Evolutionary conservation across 2,888 invertebrate genomes (phyloP).

Genomic region (Dynastes maya): DNA sequence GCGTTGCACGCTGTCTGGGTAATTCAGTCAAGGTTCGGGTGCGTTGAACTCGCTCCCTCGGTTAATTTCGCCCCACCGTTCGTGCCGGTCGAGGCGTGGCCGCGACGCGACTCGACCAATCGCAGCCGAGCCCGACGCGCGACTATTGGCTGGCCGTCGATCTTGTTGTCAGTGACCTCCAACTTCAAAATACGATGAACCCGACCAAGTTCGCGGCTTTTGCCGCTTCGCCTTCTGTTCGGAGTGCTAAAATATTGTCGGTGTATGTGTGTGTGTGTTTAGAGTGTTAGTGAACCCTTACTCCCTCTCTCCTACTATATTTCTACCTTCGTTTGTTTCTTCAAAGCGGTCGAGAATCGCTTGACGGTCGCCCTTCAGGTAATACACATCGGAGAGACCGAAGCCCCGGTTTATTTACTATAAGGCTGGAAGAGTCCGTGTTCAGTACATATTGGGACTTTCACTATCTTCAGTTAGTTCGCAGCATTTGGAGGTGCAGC

Average conservation of each 20-base stretch:
- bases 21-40: slow-evolving; percentile 90
- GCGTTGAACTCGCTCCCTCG: slow-evolving; percentile 80
- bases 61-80: slow-evolving; percentile 63
- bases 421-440: slow-evolving; percentile 65
- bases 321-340: slow-evolving; percentile 62
- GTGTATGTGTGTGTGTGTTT: slow-evolving; percentile 33
- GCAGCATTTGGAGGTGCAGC: slow-evolving; percentile 60
- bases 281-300: slow-evolving; percentile 47
- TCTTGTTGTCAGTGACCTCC: slow-evolving; percentile 87
- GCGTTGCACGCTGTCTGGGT: slow-evolving; percentile 77
- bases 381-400: slow-evolving; percentile 55
- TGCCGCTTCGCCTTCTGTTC: slow-evolving; percentile 59
- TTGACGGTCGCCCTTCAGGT: slow-evolving; percentile 69
- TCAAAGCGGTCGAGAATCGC: slow-evolving; percentile 65
- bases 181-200: slow-evolving; percentile 86
- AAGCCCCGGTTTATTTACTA: slow-evolving; percentile 67
- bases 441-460: slow-evolving; percentile 70
- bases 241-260: slow-evolving; percentile 69
- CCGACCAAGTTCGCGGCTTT: slow-evolving; percentile 75
- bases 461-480: slow-evolving; percentile 70
- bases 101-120: slow-evolving; percentile 66
- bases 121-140: slow-evolving; percentile 67
- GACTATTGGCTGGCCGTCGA: slow-evolving; percentile 66
- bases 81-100: slow-evolving; percentile 66
- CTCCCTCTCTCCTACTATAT: slow-evolving; percentile 69